These are phyloP conservation scores for Xyliphius kryptos DNA, from an alignment of 2,113 vertebrate genomes.

Conservation along the genomic window DNA sequence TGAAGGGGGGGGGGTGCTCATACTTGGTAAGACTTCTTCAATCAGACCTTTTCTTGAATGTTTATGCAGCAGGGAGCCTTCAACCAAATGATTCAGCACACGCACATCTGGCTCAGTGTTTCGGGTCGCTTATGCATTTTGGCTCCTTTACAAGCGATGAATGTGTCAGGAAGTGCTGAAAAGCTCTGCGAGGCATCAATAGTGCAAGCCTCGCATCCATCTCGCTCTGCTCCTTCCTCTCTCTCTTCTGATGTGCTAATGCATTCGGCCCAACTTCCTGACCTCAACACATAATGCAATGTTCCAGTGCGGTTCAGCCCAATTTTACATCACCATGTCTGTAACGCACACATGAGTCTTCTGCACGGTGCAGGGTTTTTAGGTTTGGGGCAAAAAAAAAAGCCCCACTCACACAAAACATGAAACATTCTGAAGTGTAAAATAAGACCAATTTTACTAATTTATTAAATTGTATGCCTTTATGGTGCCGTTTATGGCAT, in stretches of 20 bases:
- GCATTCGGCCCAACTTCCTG: slow-evolving; percentile 10
- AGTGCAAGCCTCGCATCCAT: slow-evolving; percentile 15
- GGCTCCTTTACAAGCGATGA: slow-evolving; percentile 18
- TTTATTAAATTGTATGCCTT: too few species aligned
- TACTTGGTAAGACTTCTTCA: neutral
- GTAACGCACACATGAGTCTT: neutral
- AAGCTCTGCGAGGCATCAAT: slow-evolving; percentile 22
- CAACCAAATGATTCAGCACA: slow-evolving; percentile 5
- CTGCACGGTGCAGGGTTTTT: neutral
- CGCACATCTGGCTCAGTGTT: slow-evolving; percentile 22
- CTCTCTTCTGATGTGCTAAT: slow-evolving; percentile 6
- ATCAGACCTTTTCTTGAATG: neutral
- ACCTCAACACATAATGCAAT: slow-evolving; percentile 26
- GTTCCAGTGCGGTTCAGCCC: neutral
- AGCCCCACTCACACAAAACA: too few species aligned
- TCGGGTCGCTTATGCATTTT: slow-evolving; percentile 9
- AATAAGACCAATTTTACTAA: too few species aligned
- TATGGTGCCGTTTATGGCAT: too few species aligned
- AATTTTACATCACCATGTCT: neutral
- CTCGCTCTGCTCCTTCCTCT: neutral
- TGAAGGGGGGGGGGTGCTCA: neutral
- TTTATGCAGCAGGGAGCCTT: neutral
- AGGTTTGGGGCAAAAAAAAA: too few species aligned
- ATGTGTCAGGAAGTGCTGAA: slow-evolving; percentile 16
- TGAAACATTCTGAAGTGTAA: too few species aligned